Evolutionary conservation across 1,140 invertebrate species (phyloP), one percentile per base, ranked within the genome.

Genomic region (Brachionus sp.): DNA sequence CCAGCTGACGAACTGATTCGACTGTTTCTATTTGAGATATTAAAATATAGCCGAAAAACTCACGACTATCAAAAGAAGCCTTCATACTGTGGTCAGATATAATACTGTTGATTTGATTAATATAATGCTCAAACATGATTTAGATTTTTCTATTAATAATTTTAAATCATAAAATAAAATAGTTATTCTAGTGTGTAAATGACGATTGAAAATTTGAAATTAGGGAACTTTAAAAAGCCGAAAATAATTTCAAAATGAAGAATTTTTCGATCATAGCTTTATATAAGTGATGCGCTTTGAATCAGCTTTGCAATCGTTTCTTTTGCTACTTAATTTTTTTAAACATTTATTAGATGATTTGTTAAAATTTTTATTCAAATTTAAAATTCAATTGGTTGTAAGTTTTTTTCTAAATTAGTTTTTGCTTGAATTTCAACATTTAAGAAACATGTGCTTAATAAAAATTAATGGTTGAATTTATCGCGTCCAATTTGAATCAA

Each of bases 31-130:
- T 44, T 19, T 75, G 70, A 9, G 70, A 75, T 44, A 75, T 44
- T 13, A 75, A 12, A 25, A 75, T 23, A 75, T 75, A 75, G n/a
- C 70, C 70, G 13, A 75, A 75, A 23, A 75, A 75, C 9, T 75
- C 70, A 23, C 25, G 16, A 2, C 3, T 29, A n/a, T 44, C 44
- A 25, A 2, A 25, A 50, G 37, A 25, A 46, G 12, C 5, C 23
- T 29, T 75, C 9, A n/a, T 13, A 5, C 25, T 25, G 12, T 23
- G 39, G 23, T 75, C 70, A 46, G 70, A 44, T 13, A 75, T 44
- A 25, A 46, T 12, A 25, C 10, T 44, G 7, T 75, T 33, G 1
- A 75, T 25, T 50, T 75, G 39, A 46, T 29, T 70, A 4, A 39
- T 37, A 16, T 37, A 39, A 12, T 35, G n/a, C 37, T 37, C 66